phyloP scores from a whole-genome alignment of 92 coral and sea anemone species.

The Paramuricea clavata region DNA sequence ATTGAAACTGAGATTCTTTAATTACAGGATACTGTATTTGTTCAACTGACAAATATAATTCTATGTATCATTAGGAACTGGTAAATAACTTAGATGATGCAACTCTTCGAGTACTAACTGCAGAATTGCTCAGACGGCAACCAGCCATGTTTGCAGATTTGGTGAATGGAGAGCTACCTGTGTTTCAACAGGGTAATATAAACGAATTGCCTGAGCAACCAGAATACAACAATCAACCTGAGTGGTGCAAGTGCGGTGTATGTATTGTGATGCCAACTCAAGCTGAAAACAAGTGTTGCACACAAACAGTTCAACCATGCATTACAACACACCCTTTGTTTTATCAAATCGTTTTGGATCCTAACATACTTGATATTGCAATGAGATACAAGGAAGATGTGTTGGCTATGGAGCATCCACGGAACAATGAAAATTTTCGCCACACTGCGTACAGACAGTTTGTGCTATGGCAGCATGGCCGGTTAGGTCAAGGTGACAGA shows the following conservation, averaged over 20 bases:
- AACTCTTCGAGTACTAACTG: not conserved
- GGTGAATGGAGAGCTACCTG: constrained; percentile 26
- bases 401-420: not conserved
- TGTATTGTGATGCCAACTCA: no score
- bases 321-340: constrained; percentile 35
- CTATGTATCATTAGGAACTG: no score
- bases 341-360: constrained; percentile 23
- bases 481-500: constrained; percentile 30
- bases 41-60: no score
- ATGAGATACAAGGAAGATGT: no score
- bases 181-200: not conserved
- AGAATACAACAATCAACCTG: not conserved
- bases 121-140: no score
- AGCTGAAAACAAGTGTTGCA: no score
- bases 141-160: constrained; percentile 3
- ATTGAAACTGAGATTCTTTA: no score
- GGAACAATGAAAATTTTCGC: no score
- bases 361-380: no score
- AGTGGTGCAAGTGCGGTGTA: constrained; percentile 18
- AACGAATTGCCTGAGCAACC: not conserved
- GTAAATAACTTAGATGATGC: not conserved
- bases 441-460: not conserved
- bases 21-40: no score
- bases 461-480: constrained; percentile 24
- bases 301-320: constrained; percentile 33